Evolutionary conservation across 2,797 vertebrate species (phyloP).

Genomic region (Adrianichthys oophorus): DNA sequence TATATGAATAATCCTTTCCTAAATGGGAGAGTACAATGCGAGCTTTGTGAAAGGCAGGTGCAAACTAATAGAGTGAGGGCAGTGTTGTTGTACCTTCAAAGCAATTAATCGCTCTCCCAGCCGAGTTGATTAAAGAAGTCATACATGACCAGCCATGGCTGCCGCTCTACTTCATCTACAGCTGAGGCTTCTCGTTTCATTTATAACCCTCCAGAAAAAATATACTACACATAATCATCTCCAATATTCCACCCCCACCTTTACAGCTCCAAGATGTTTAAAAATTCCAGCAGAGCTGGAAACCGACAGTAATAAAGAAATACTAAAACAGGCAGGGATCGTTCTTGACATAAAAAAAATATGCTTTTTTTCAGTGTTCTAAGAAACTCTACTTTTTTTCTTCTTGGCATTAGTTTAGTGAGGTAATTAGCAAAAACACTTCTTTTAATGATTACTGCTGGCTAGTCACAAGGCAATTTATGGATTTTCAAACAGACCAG

Average conservation of each 20-base stretch:
- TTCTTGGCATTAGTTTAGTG: too few species aligned
- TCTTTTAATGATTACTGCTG: too few species aligned
- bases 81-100: constrained; percentile 64
- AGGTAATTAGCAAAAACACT: too few species aligned
- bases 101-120: constrained; percentile 73
- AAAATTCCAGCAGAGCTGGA: not conserved
- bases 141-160: constrained; percentile 50
- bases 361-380: too few species aligned
- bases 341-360: not conserved
- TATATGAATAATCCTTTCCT: not conserved
- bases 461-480: too few species aligned
- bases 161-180: constrained; percentile 29
- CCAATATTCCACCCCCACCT: constrained; percentile 2
- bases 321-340: not conserved
- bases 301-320: not conserved
- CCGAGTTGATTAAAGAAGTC: constrained; percentile 68
- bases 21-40: not conserved
- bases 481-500: too few species aligned
- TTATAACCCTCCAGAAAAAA: constrained; percentile 19
- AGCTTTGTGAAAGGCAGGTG: constrained; percentile 61
- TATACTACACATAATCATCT: constrained; percentile 3
- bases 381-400: too few species aligned
- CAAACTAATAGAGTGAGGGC: constrained; percentile 68
- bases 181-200: constrained; percentile 37
- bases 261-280: constrained; percentile 4